Conservation (phyloP, 2,113 vertebrate genomes). For the Tragelaphus buxtoni region DNA sequence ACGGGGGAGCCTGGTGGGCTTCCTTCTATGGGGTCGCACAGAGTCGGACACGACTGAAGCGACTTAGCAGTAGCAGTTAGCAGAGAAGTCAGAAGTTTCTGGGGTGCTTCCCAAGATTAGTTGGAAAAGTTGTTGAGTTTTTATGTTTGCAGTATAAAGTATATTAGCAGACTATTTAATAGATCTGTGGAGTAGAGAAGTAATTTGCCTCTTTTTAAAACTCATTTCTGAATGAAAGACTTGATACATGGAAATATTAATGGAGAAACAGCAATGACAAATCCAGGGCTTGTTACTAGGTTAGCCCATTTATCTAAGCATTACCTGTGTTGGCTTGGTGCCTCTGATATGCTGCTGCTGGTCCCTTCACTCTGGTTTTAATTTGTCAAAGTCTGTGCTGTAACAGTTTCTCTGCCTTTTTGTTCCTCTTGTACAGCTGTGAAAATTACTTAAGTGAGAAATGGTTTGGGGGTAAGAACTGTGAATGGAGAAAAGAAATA, state of each 20-base stretch:
- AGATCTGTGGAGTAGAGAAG: background rate
- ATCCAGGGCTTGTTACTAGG: background rate
- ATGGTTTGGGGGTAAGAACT: slow-evolving; percentile 3
- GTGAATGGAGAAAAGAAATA: slow-evolving; percentile 35
- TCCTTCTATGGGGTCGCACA: too few relatives aligned
- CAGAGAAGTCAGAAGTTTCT: background rate
- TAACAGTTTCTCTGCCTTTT: background rate
- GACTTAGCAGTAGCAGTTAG: too few relatives aligned
- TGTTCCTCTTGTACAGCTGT: slow-evolving; percentile 22
- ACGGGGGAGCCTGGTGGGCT: too few relatives aligned
- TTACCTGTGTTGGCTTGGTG: background rate
- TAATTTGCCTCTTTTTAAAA: background rate
- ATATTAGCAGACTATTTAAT: background rate
- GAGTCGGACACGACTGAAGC: too few relatives aligned
- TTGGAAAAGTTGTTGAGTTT: background rate
- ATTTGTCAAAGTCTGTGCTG: background rate
- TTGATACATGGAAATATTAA: background rate
- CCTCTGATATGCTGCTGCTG: background rate
- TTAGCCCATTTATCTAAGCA: background rate
- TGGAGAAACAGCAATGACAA: background rate
- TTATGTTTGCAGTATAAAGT: background rate
- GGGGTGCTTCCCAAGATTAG: background rate
- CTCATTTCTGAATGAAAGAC: background rate
- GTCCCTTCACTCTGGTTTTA: background rate
- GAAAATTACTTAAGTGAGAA: slow-evolving; percentile 52